Base-by-base conservation (phyloP, 1,140 invertebrate species). In the fruit fly (Drosophila melanogaster) region DNA sequence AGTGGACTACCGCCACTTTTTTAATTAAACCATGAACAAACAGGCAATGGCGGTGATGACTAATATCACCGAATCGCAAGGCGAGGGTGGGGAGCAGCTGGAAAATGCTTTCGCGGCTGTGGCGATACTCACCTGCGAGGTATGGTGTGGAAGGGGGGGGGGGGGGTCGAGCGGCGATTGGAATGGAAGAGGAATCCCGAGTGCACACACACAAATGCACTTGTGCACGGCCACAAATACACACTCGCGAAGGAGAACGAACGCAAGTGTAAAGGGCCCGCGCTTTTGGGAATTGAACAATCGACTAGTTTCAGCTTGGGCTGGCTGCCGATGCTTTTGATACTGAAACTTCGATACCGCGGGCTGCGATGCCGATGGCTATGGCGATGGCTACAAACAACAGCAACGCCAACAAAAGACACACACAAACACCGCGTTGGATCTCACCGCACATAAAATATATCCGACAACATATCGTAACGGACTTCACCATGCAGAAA, bases 1-100 rank as follows among this genome's bases (percentile, higher is more conserved):
- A 75, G 43, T 19, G 22, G 46, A 26, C 46, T 26, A 8, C 40
- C 53, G 55, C 73, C 73, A 76, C 73, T 79, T 65, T 85, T 86
- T 79, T 79, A 78, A 86, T 87, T 85, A 86, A 86, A 76, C 46
- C 44, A 19, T 49, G 26, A 26, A 41, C 41, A 17, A 10, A 44
- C 41, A 17, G 41, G 41, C 17, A 44, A 44, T 22, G 41, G 17
- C 40, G 15, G 15, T 22, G 79, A 86, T 86, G 81, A 86, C 83
- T 86, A 87, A 86, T 87, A 55, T 61, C 11, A 11, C 37, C 59
- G 30, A 55, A 67, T 69, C 40, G 43, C 35, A 11, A 11, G 35
- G 11, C 17, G 10, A 11, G 41, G 46, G 26, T 35, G 46, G 41
- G 46, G 41, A 41, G 33, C 22, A 12, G 12, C 22, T 11, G 46